Evolutionary conservation across 2,113 vertebrate genomes (phyloP).

Genomic region (Cebus imitator): DNA sequence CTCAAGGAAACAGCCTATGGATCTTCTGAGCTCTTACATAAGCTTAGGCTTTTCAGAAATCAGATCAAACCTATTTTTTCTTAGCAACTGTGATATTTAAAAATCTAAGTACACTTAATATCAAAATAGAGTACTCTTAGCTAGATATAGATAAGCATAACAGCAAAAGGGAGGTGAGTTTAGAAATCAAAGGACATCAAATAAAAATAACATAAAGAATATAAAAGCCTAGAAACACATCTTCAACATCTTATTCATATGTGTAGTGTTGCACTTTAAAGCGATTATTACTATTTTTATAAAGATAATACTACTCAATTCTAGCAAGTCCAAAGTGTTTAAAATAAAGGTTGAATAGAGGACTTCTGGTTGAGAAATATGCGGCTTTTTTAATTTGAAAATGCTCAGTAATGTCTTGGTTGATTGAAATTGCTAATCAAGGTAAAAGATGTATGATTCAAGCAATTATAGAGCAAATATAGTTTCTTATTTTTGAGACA

Average conservation of each 20-base stretch:
- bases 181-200: neutral
- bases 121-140: neutral
- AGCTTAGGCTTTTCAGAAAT: slow-evolving; percentile 20
- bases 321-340: slow-evolving; percentile 36
- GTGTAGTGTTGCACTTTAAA: neutral
- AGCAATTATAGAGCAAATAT: slow-evolving; percentile 72
- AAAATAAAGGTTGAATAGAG: slow-evolving; percentile 72
- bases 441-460: slow-evolving; percentile 69
- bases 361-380: slow-evolving; percentile 59
- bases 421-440: slow-evolving; percentile 81
- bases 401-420: slow-evolving; percentile 64
- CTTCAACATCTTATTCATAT: neutral
- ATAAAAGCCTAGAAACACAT: neutral
- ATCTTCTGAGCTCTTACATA: neutral
- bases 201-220: slow-evolving; percentile 31
- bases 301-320: neutral
- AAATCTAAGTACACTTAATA: neutral
- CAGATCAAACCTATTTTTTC: neutral
- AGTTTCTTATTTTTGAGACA: slow-evolving; percentile 67
- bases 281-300: slow-evolving; percentile 33
- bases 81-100: neutral
- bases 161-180: neutral
- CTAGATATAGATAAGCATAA: neutral
- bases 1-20: neutral
- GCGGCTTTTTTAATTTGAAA: slow-evolving; percentile 69